Evolutionary conservation across 2,113 vertebrate genomes (phyloP), one percentile per base, ranked within the genome.

Genomic region (Porphyrio hochstetteri): DNA sequence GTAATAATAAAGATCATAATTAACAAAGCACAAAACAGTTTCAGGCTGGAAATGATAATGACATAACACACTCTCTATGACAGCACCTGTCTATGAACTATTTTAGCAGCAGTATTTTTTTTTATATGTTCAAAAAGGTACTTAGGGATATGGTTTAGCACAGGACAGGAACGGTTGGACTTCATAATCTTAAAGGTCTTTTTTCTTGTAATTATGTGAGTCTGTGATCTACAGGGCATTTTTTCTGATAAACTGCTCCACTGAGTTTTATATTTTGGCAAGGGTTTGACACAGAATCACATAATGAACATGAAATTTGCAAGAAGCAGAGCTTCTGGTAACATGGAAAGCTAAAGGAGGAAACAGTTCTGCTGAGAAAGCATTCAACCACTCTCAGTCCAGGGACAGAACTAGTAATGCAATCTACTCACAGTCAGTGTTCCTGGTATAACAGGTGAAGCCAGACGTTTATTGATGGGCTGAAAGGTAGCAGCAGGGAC

Each of bases 401-500:
- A 89, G 35, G 35, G 42, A 68, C 55, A 60, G 7, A 64, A 31
- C 9, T 0, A 31, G 48, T 5, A 25, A 57, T 20, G 52, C 0
- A 1, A 63, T 57, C 16, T 44, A 98, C 99, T 99, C 98, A 99
- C 99, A 46, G 99, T 97, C 88, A 99, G 81, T 0, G 99, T 97
- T 72, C 98, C 98, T 5, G 99, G 97, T 28, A 99, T 98, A 88
- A 98, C 99, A 3, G 99, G 98, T 5, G 99, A 98, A 13, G 99
- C 98, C 61, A 99, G 97, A 10, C 99, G 98, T 92, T 99, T 99
- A 98, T 99, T 99, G 76, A 98, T 98, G 21, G 99, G 98, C 96
- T 99, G 99, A 97, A 99, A 99, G 63, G 99, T 98, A 60, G 98
- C 98, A 23, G 98, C 98, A 46, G 99, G 97, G 60, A 99, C 98